Percentiles rank a stretch among this genome's conserved stretches.
phyloP scores from a whole-genome alignment of 2,797 vertebrate species.

The Taenioides sp. region DNA sequence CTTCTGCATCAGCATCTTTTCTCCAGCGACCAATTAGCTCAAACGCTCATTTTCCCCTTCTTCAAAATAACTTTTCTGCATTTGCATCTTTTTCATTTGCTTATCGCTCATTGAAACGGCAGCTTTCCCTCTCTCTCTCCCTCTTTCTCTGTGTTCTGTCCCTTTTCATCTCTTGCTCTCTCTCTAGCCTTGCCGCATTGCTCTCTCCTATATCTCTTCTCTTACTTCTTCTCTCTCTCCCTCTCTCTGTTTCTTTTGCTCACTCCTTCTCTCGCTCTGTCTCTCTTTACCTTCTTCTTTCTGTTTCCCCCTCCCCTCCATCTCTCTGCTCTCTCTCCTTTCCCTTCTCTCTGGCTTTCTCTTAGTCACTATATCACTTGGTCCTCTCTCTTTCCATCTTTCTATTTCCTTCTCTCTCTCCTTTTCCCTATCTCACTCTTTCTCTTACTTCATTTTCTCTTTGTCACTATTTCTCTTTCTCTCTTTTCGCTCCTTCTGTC shows the following conservation, averaged over 20 bases:
- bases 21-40: slow-evolving; percentile 71
- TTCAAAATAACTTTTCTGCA: slow-evolving; percentile 68
- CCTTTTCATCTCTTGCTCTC: not conserved
- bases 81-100: slow-evolving; percentile 78
- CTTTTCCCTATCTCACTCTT: no score
- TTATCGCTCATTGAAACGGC: slow-evolving; percentile 66
- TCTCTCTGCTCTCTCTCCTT: not conserved
- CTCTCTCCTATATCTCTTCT: no score
- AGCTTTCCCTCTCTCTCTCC: slow-evolving; percentile 40
- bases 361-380: no score
- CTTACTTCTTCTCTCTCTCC: not conserved
- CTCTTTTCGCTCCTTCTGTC: no score
- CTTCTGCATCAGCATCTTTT: slow-evolving; percentile 67
- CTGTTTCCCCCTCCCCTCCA: not conserved
- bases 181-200: not conserved
- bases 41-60: slow-evolving; percentile 37
- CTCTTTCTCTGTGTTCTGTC: slow-evolving; percentile 26
- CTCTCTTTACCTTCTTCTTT: not conserved
- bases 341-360: not conserved
- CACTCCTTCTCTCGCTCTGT: not conserved
- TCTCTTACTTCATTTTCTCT: no score
- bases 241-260: not conserved
- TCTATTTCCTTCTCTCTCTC: not conserved
- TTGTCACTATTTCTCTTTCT: no score
- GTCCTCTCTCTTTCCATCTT: not conserved